Evolutionary conservation across 2,113 vertebrate species (phyloP).

Genomic region (Glaucidium brasilianum): DNA sequence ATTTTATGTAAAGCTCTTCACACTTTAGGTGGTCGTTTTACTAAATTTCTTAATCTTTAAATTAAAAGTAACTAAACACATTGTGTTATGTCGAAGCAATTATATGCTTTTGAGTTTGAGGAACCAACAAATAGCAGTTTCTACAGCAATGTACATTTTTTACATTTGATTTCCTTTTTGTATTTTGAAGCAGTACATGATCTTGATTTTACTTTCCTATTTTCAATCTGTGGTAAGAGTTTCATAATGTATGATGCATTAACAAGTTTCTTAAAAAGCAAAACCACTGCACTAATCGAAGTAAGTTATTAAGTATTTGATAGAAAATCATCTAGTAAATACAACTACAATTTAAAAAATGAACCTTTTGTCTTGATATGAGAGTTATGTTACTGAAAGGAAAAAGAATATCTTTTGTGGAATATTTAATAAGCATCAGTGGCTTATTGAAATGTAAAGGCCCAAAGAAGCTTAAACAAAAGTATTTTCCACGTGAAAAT

Average conservation of each 20-base stretch:
- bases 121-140: background rate
- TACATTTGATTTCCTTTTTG: background rate
- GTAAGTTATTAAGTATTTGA: accelerated
- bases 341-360: background rate
- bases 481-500: background rate
- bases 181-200: background rate
- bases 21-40: background rate
- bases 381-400: background rate
- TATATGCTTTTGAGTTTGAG: background rate
- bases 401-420: background rate
- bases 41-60: background rate
- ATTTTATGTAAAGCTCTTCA: background rate
- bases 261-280: background rate
- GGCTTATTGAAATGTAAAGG: background rate
- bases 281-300: background rate
- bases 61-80: background rate
- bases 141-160: background rate
- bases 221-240: background rate
- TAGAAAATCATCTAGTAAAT: too few species aligned
- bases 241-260: background rate
- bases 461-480: background rate
- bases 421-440: background rate
- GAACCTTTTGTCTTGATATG: background rate
- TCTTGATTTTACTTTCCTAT: background rate
- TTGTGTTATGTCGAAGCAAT: background rate